Evolutionary conservation across 2,888 invertebrate species (phyloP), one percentile per base, ranked within the genome.

Genomic region (Catotricha subobsoleta): DNA sequence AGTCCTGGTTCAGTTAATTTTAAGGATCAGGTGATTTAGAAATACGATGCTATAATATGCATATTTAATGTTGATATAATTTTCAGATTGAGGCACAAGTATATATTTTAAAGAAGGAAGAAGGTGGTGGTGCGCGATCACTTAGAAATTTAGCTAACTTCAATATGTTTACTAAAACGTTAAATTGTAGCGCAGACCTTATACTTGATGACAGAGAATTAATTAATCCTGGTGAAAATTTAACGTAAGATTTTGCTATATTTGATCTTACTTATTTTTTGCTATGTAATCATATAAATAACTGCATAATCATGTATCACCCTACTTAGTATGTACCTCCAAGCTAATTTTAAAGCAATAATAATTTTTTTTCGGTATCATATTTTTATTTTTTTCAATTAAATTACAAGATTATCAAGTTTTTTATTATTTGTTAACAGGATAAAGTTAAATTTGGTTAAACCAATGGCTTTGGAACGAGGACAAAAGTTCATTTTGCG

Each of bases 141-240:
- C 72, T 95, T 49, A 79, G 81, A 30, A 80, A 81, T 12, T 80
- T 69, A 52, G 75, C 78, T 52, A 83, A 86, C 52, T 62, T 86
- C 46, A 86, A 88, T 60, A 80, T 97, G 76, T 98, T 82, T 62
- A 90, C 87, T 9, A 80, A 82, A 63, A 97, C 97, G 0, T 98
- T 94, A 94, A 92, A 95, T 59, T 79, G 80, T 54, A 73, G 88
- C 1, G 72, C 74, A 12, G 79, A 84, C 57, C 71, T 91, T 31
- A 64, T 68, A 38, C 73, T 91, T 41, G 74, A 79, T 21, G 80
- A 77, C 40, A 91, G 91, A 54, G 88, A 91, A 51, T 82, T 98
- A 82, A 76, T 91, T 15, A 95, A 98, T 97, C 97, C 97, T 16
- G 98, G 98, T 44, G 97, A 98, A 68, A 92, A 97, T 64, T 72